Conservation (phyloP, 2,797 vertebrate species). For the Poeciliopsis gracilis region DNA sequence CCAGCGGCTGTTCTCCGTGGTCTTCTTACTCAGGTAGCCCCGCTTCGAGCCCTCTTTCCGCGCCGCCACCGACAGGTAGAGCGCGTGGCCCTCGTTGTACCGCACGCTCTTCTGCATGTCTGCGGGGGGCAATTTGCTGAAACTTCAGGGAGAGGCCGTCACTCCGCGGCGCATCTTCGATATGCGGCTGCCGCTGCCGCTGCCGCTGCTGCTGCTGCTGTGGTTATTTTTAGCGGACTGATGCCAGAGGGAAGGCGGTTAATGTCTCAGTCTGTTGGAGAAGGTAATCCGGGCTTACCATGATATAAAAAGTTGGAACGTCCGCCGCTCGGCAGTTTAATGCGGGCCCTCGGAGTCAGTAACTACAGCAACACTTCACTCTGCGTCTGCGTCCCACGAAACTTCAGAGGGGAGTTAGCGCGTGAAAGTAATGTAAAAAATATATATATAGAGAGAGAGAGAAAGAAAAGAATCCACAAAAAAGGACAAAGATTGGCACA, state of each 20-base stretch:
- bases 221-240: slow-evolving; percentile 10
- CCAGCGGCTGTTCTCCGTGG: slow-evolving; percentile 93
- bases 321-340: slow-evolving; percentile 23
- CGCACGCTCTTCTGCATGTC: slow-evolving; percentile 93
- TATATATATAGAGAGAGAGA: no score
- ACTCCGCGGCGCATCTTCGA: slow-evolving; percentile 20
- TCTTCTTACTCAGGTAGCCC: slow-evolving; percentile 91
- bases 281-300: slow-evolving; percentile 67
- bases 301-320: slow-evolving; percentile 58
- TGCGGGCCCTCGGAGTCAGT: background rate
- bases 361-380: background rate
- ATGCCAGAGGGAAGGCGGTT: slow-evolving; percentile 22
- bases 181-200: background rate
- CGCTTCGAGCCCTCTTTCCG: slow-evolving; percentile 90
- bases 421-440: background rate
- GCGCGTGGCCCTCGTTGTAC: slow-evolving; percentile 92
- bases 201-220: background rate
- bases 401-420: slow-evolving; percentile 22
- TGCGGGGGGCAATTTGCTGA: slow-evolving; percentile 25
- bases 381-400: slow-evolving; percentile 16
- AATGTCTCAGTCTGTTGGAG: slow-evolving; percentile 13
- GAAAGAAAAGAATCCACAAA: background rate
- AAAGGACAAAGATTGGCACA: slow-evolving; percentile 4
- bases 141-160: slow-evolving; percentile 33
- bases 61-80: slow-evolving; percentile 88